A percentile compares a stretch with the other conserved stretches of the same genome.
Evolutionary conservation across 2,113 vertebrate genomes (phyloP).

Genomic region (Cynoglossus semilaevis): DNA sequence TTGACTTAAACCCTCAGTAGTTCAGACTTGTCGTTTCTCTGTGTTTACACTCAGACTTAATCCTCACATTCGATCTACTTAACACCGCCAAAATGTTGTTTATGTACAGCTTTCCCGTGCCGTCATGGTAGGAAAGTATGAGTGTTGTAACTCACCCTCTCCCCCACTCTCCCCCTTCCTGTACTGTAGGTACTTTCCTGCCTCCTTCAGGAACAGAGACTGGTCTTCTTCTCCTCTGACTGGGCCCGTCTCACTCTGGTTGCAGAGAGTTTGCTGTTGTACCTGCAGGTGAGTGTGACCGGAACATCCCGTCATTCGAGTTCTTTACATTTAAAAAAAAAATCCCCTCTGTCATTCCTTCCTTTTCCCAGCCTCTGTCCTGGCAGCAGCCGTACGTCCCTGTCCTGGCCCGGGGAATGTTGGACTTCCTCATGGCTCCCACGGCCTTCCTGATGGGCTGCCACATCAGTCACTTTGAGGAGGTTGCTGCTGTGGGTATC

Average conservation of each 20-base stretch:
- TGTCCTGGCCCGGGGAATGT: conserved; percentile 86
- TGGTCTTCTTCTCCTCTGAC: conserved; percentile 89
- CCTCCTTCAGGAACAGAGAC: conserved; percentile 86
- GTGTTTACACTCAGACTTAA: too few relatives aligned
- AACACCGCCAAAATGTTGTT: too few relatives aligned
- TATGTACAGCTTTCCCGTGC: too few relatives aligned
- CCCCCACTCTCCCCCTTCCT: background rate
- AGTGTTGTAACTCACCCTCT: background rate
- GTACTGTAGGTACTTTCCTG: conserved; percentile 83
- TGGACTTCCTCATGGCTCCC: conserved; percentile 97
- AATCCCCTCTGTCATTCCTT: background rate
- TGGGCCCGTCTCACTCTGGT: conserved; percentile 89
- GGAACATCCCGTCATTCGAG: background rate
- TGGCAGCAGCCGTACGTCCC: conserved; percentile 97
- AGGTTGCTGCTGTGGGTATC: conserved; percentile 82
- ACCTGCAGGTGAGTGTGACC: conserved; percentile 72
- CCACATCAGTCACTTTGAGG: conserved; percentile 85
- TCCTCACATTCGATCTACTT: too few relatives aligned
- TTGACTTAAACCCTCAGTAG: too few relatives aligned
- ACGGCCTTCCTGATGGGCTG: conserved; percentile 97
- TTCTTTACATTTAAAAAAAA: background rate
- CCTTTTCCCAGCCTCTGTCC: conserved; percentile 77
- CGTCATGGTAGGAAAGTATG: too few relatives aligned
- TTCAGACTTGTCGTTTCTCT: too few relatives aligned
- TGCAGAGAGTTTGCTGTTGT: conserved; percentile 86